phyloP scores from a whole-genome alignment of 2,113 vertebrate species.

The Phalacrocorax carbo region DNA sequence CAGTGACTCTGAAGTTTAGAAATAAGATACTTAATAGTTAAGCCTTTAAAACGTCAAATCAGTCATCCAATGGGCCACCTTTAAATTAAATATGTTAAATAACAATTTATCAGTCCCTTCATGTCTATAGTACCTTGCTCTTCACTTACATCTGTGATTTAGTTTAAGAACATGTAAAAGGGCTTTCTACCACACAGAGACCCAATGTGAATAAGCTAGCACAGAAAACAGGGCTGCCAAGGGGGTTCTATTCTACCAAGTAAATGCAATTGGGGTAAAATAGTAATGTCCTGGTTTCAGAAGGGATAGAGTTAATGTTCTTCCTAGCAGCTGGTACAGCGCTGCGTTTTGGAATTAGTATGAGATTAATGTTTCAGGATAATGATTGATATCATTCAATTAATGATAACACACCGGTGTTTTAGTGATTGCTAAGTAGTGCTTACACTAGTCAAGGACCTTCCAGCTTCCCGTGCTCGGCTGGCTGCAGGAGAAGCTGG shows the following conservation, averaged over 20 bases:
- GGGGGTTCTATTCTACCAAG: background rate
- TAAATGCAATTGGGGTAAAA: background rate
- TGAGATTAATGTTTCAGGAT: too few relatives aligned
- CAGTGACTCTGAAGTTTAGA: background rate
- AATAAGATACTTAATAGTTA: background rate
- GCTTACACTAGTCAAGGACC: too few relatives aligned
- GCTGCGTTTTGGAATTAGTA: too few relatives aligned
- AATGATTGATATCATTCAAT: too few relatives aligned
- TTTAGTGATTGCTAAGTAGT: too few relatives aligned
- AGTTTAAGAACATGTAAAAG: background rate
- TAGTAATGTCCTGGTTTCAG: background rate
- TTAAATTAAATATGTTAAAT: background rate
- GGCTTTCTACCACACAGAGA: background rate
- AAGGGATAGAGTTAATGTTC: too few relatives aligned
- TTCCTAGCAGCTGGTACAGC: too few relatives aligned
- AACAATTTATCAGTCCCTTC: background rate
- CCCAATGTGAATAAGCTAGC: background rate
- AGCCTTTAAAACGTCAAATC: background rate
- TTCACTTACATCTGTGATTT: background rate
- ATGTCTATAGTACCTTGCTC: too few relatives aligned
- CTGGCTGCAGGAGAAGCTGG: too few relatives aligned
- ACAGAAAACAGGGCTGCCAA: background rate
- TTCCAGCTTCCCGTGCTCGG: too few relatives aligned
- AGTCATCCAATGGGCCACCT: background rate
- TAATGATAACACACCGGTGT: too few relatives aligned